phyloP scores from a whole-genome alignment of 2,888 invertebrate species.

The Vannuccia rotundouncinata region DNA sequence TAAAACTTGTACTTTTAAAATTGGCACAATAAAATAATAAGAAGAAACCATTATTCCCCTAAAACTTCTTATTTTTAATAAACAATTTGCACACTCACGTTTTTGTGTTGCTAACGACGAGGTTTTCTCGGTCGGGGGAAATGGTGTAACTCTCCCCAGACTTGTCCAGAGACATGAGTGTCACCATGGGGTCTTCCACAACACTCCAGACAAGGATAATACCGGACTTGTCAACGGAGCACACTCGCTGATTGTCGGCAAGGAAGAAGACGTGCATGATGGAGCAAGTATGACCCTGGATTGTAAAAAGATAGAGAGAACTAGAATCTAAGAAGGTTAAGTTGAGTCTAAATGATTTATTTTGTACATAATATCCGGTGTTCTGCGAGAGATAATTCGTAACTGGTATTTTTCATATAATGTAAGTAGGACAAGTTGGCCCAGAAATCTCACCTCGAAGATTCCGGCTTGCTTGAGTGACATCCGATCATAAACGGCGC shows the following conservation, averaged over 20 bases:
- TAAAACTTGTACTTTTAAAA: too few species aligned
- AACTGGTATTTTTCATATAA: too few species aligned
- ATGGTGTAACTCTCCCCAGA: background rate
- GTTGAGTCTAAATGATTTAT: too few species aligned
- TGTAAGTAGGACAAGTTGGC: too few species aligned
- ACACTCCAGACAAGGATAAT: background rate
- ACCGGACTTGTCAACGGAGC: background rate
- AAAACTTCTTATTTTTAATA: too few species aligned
- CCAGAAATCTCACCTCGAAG: background rate
- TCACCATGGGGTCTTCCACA: background rate
- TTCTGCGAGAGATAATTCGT: too few species aligned
- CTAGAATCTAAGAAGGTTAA: too few species aligned
- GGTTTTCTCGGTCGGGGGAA: background rate
- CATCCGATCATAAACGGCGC: background rate
- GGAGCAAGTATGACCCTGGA: background rate
- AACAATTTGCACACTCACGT: too few species aligned
- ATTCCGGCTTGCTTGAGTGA: background rate
- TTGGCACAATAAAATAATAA: too few species aligned
- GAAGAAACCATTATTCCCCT: too few species aligned
- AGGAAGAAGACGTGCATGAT: slow-evolving; percentile 10
- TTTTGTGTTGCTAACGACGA: background rate
- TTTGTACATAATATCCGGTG: too few species aligned
- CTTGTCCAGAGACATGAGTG: background rate
- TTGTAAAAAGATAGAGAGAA: too few species aligned
- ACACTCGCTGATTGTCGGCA: background rate